Evolutionary conservation across 2,113 vertebrate genomes (phyloP).

Genomic region (human): DNA sequence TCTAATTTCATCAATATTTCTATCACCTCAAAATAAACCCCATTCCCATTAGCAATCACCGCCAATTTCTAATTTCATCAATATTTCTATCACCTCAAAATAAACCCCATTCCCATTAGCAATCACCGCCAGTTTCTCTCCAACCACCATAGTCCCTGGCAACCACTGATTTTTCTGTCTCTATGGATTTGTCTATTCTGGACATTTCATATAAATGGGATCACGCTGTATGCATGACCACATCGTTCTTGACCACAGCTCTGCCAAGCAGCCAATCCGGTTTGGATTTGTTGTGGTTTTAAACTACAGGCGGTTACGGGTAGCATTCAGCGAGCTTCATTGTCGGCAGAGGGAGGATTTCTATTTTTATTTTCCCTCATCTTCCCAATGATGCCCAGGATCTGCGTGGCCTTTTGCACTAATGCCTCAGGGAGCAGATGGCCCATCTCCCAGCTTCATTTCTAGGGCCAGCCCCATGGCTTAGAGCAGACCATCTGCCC

Average conservation of each 20-base stretch:
- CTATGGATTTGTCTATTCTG: background rate
- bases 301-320: background rate
- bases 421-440: background rate
- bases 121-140: background rate
- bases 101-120: background rate
- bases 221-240: accelerated
- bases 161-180: background rate
- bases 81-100: background rate
- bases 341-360: background rate
- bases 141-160: background rate
- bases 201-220: background rate
- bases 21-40: background rate
- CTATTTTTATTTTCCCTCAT: background rate
- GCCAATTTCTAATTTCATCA: background rate
- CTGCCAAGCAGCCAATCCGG: background rate
- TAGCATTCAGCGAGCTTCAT: background rate
- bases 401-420: background rate
- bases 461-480: background rate
- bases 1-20: background rate
- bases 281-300: background rate
- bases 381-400: background rate
- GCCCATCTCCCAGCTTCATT: background rate
- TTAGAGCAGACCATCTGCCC: background rate
- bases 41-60: background rate
- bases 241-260: background rate